These are phyloP conservation scores for Microtus richardsoni DNA, from an alignment of 2,113 vertebrate species.

Conservation along the genomic window DNA sequence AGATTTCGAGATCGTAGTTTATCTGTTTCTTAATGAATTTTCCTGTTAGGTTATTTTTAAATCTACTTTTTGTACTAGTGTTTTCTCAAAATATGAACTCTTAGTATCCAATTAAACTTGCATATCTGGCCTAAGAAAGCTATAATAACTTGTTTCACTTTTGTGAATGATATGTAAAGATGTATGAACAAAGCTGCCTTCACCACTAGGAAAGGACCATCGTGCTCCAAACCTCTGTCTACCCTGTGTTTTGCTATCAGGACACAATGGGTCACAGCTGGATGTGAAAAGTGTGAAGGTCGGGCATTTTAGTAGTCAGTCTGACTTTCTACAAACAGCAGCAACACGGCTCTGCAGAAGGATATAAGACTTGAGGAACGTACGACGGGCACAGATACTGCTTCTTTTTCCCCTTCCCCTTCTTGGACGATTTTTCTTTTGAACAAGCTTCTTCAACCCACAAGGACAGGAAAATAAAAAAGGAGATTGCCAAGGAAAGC, in stretches of 20 bases:
- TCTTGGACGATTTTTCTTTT: slow-evolving; percentile 97
- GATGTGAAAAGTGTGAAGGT: not conserved
- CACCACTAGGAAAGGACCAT: not conserved
- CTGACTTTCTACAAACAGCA: slow-evolving; percentile 19
- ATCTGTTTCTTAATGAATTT: not conserved
- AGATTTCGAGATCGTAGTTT: not conserved
- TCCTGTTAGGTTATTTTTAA: slow-evolving; percentile 13
- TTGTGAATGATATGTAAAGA: not conserved
- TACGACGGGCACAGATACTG: slow-evolving; percentile 98
- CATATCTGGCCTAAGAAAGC: not conserved
- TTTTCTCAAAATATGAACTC: slow-evolving; percentile 9
- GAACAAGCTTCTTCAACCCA: slow-evolving; percentile 91
- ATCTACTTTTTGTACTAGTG: not conserved
- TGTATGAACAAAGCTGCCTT: not conserved
- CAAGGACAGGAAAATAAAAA: slow-evolving; percentile 90
- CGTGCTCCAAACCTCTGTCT: not conserved
- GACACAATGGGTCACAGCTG: not conserved
- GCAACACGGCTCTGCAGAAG: slow-evolving; percentile 53
- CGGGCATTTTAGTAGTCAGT: not conserved
- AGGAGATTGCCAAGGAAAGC: slow-evolving; percentile 84
- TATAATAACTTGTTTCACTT: not conserved
- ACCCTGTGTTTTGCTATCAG: not conserved
- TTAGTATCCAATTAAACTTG: not conserved
- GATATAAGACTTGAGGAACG: slow-evolving; percentile 86
- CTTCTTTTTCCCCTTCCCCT: slow-evolving; percentile 97